Conservation (phyloP, 2,113 vertebrate species). For the Hepsetus odoe region DNA sequence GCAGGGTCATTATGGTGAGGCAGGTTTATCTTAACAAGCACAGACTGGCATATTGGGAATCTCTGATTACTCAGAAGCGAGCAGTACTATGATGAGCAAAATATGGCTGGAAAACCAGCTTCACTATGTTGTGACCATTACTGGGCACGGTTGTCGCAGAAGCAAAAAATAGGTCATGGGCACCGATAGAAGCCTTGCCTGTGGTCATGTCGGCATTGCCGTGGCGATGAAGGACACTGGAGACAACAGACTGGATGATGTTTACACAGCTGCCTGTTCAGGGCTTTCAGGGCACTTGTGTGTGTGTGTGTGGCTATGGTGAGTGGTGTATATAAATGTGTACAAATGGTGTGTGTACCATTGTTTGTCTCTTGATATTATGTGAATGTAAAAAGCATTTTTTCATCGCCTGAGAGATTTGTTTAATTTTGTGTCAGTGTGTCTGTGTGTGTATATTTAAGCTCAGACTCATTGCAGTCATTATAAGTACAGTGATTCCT, state of each 20-base stretch:
- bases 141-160: not conserved
- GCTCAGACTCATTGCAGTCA: slow-evolving; percentile 6
- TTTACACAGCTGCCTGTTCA: slow-evolving; percentile 14
- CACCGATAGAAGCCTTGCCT: slow-evolving; percentile 11
- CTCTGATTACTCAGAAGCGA: slow-evolving; percentile 3
- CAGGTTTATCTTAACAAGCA: slow-evolving; percentile 30
- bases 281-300: not conserved
- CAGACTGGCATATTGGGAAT: not conserved
- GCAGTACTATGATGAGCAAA: slow-evolving; percentile 11
- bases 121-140: not conserved
- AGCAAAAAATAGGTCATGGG: slow-evolving; percentile 22
- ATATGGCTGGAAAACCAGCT: slow-evolving; percentile 5
- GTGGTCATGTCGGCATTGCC: slow-evolving; percentile 6
- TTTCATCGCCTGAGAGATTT: not conserved
- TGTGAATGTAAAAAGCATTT: not conserved
- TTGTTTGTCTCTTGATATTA: not conserved
- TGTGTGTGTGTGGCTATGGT: not conserved
- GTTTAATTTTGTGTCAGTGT: not conserved
- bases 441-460: slow-evolving; percentile 8
- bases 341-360: not conserved
- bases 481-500: slow-evolving; percentile 44
- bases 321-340: not conserved
- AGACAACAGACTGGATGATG: slow-evolving; percentile 16
- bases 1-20: slow-evolving; percentile 24
- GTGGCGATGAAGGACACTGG: slow-evolving; percentile 28